Conservation (phyloP, 1,140 invertebrate genomes). For the Macrostomum lignano region DNA sequence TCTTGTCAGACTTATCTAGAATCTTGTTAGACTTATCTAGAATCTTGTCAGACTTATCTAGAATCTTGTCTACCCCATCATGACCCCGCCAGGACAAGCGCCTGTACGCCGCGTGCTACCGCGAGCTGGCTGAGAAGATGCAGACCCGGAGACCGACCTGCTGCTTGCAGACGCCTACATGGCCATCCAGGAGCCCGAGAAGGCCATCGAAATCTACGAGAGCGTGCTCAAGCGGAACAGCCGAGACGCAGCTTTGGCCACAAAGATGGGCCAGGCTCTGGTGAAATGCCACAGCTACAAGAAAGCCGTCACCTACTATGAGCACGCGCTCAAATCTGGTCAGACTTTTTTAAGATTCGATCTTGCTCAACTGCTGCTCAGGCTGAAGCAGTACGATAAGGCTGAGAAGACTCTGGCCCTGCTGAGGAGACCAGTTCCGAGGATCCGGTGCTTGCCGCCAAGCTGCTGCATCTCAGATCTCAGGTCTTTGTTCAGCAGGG, state of each 20-base stretch:
- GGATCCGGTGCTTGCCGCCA: background rate
- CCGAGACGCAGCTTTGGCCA: conserved; percentile 44
- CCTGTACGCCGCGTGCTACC: conserved; percentile 35
- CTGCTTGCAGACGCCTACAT: conserved; percentile 80
- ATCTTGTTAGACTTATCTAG: no score
- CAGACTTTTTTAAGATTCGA: conserved; percentile 41
- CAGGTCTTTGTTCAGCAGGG: background rate
- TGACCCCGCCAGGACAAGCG: conserved; percentile 52
- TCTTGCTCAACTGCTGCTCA: conserved; percentile 52
- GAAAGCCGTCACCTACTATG: conserved; percentile 60
- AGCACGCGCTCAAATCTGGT: conserved; percentile 45
- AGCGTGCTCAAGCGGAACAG: conserved; percentile 52
- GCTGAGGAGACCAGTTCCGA: no score
- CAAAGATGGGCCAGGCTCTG: conserved; percentile 61
- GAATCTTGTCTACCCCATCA: no score
- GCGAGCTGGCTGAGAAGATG: conserved; percentile 56
- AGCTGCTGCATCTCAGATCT: background rate
- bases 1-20: no score
- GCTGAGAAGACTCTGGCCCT: conserved; percentile 39
- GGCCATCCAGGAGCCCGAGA: conserved; percentile 44
- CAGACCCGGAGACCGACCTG: conserved; percentile 52
- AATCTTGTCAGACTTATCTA: no score
- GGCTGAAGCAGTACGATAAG: conserved; percentile 57
- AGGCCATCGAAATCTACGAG: conserved; percentile 43
- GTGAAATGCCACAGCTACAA: conserved; percentile 53